Evolutionary conservation across 2,113 vertebrate species (phyloP), one percentile per base, ranked within the genome.

Genomic region (Mungos mungo): DNA sequence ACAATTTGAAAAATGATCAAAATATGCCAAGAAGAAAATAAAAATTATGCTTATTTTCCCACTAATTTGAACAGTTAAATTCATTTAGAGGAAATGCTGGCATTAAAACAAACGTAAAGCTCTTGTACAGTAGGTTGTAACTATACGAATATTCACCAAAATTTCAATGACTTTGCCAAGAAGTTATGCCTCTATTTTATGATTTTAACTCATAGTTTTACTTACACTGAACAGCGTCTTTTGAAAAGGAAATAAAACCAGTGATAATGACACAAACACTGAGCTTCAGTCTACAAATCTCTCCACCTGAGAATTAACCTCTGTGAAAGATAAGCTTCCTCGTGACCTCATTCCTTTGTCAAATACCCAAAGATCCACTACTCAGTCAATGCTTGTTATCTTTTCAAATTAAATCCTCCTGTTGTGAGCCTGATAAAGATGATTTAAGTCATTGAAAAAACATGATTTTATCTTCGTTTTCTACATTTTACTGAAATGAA

Each of bases 401-500:
- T 76, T 91, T 93, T 41, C 21, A 94, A 72, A 88, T 94, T 63
- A 88, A 96, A 71, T 41, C 66, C 25, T 92, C 18, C 60, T 52
- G 11, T 23, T 21, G 38, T 63, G 68, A 95, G 57, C 31, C 47
- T 88, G 90, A 76, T 80, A 96, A 91, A 93, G 74, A 93, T 38
- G 60, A 86, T 85, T 89, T 69, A 84, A 85, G 50, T 25, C 41
- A 11, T 71, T 88, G 84, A 77, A 33, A 88, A 94, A 83, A 54
- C 60, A 93, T 27, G 52, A 93, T 94, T 95, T 94, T 88, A 88
- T 90, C 95, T 96, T 95, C 9, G 2, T 14, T 91, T 86, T 88
- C 65, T 54, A 84, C n/a, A 41, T 87, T 96, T 96, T 83, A 68
- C 81, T 83, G 77, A 82, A 90, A 88, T 57, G 15, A 65, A 68